phyloP scores from a whole-genome alignment of 1,140 invertebrate genomes.

The Lithobius niger region DNA sequence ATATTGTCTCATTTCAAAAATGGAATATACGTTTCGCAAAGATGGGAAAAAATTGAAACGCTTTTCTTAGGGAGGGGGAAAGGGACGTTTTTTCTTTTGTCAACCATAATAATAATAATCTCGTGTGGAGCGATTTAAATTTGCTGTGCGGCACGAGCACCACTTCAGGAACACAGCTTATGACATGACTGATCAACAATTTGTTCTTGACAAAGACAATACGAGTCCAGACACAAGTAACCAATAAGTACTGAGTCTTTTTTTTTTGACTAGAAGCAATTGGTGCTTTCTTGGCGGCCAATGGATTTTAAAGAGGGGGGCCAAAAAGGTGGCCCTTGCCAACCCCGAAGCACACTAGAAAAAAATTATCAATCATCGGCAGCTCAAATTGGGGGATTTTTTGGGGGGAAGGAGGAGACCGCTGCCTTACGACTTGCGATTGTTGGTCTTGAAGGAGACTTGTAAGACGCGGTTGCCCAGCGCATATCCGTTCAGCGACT shows the following conservation, averaged over 20 bases:
- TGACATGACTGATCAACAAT: neutral
- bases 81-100: neutral
- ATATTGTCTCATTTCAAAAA: too few species aligned
- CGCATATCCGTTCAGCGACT: constrained; percentile 94
- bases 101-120: neutral
- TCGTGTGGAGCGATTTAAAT: constrained; percentile 4
- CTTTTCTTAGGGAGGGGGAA: too few species aligned
- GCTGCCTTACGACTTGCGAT: constrained; percentile 29
- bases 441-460: constrained; percentile 89
- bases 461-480: constrained; percentile 93
- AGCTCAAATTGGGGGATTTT: too few species aligned
- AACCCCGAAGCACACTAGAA: too few species aligned
- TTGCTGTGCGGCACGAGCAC: constrained; percentile 1
- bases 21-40: too few species aligned
- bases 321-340: too few species aligned
- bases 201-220: constrained; percentile 3
- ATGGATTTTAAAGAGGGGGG: too few species aligned
- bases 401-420: neutral
- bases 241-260: neutral
- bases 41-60: too few species aligned
- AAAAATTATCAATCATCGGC: too few species aligned
- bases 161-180: constrained; percentile 3
- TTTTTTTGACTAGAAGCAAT: constrained; percentile 2
- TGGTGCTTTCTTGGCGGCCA: neutral
- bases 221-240: constrained; percentile 3